Base-by-base conservation (phyloP, 2,797 vertebrate genomes). In the Clamator glandarius region DNA sequence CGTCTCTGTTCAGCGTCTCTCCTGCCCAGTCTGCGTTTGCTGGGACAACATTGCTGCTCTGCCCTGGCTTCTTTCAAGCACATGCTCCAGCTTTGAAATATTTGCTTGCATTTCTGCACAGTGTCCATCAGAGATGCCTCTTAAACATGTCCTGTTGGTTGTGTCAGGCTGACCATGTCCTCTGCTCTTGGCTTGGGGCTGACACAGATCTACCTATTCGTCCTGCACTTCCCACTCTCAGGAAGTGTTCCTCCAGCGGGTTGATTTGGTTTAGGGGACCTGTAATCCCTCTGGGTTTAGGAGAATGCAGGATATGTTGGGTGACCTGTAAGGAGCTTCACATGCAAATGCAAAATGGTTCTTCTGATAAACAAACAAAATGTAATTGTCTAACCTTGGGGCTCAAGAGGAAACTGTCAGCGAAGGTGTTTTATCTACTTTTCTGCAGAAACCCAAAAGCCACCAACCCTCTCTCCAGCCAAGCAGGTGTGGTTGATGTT, bases 361-460 rank as follows among this genome's bases (percentile, higher is more conserved):
- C 33, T 79, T 87, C 64, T 74, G 36, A 59, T 46, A 59, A 84
- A 31, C 23, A 62, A 44, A 42, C 15, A 2, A 50, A 59, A 23
- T 75, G 58, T 20, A n/a, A 29, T 46, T 36, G 33, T 25, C 46
- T 54, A 24, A 44, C 2, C 2, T 19, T 26, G 36, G 28, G 66
- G 26, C 12, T 39, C 31, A 63, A 72, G 58, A 64, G 54, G 52
- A 82, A 90, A 19, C 59, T 33, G 12, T 48, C 84, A 42, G 85
- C 74, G 1, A 42, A 41, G 76, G 70, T 64, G 78, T 88, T 68
- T 84, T 84, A 41, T 29, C 55, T 94, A 12, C 86, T 95, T 93
- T 66, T 89, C 90, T 80, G 76, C 93, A 92, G 90, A 93, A 92
- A 83, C 9, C 62, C 78, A 76, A 91, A 82, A 86, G 54, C 51